These are phyloP conservation scores for Macaria notata DNA, from an alignment of 2,888 invertebrate genomes.

Conservation along the genomic window DNA sequence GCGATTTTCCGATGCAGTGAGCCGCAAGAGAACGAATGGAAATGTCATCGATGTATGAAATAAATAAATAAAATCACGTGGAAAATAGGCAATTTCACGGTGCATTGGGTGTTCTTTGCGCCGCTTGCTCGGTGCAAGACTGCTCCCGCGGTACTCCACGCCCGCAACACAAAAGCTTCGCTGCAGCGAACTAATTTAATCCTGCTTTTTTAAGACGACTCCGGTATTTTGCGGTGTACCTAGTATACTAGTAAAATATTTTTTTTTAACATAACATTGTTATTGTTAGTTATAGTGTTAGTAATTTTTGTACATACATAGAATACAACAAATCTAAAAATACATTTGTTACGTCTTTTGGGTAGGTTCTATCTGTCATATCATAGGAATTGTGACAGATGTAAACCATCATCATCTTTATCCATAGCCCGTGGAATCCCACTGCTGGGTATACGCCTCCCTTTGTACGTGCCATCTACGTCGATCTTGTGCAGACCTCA, in stretches of 20 bases:
- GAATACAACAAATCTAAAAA: too few relatives aligned
- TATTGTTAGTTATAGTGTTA: background rate
- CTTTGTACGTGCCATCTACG: too few relatives aligned
- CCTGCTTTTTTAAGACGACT: constrained; percentile 30
- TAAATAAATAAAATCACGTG: constrained; percentile 81
- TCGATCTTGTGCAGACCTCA: too few relatives aligned
- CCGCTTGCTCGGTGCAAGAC: constrained; percentile 49
- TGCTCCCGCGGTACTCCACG: constrained; percentile 44
- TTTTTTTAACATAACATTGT: constrained; percentile 6
- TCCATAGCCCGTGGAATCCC: too few relatives aligned
- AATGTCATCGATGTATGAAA: constrained; percentile 75
- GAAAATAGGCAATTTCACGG: constrained; percentile 82
- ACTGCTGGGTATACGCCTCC: too few relatives aligned
- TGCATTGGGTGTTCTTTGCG: constrained; percentile 77
- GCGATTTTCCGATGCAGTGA: constrained; percentile 58
- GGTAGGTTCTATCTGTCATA: too few relatives aligned
- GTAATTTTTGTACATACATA: too few relatives aligned
- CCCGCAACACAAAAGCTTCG: constrained; percentile 65
- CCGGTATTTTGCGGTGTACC: too few relatives aligned
- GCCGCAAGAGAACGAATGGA: constrained; percentile 56
- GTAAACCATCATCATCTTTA: too few relatives aligned
- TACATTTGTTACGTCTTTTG: too few relatives aligned
- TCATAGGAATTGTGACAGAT: too few relatives aligned
- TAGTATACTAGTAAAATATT: too few relatives aligned
- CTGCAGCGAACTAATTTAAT: constrained; percentile 66